Conservation (phyloP, 2,888 invertebrate genomes). For the Boloria euphrosyne region DNA sequence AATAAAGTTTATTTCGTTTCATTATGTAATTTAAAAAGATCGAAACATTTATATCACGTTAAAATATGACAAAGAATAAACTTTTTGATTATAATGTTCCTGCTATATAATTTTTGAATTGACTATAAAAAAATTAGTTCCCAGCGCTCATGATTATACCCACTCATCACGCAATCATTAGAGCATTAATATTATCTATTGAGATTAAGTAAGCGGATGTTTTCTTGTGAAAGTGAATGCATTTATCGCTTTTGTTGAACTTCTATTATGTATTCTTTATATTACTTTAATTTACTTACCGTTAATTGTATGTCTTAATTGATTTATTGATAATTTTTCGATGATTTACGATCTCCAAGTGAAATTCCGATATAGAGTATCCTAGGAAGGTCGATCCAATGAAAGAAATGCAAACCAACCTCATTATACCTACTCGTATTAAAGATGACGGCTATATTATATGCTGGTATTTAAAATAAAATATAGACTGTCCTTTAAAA, state of each 20-base stretch:
- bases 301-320: not conserved
- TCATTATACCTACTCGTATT: too few species aligned
- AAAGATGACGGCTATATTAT: too few species aligned
- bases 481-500: too few species aligned
- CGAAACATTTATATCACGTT: too few species aligned
- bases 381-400: too few species aligned
- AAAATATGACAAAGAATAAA: not conserved
- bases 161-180: constrained; percentile 31
- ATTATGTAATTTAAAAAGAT: too few species aligned
- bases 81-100: not conserved
- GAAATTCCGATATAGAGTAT: too few species aligned
- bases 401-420: too few species aligned
- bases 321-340: too few species aligned
- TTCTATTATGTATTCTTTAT: constrained; percentile 10
- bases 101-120: constrained; percentile 3
- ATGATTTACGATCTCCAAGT: too few species aligned
- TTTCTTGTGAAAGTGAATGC: constrained; percentile 44
- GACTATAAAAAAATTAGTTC: constrained; percentile 11
- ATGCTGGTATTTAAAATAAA: too few species aligned
- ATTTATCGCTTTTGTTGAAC: constrained; percentile 27
- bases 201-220: constrained; percentile 42
- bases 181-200: constrained; percentile 39
- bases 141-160: constrained; percentile 12
- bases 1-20: too few species aligned
- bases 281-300: not conserved